These are phyloP conservation scores for Orthosia incerta DNA, from an alignment of 2,888 invertebrate genomes.

Conservation along the genomic window DNA sequence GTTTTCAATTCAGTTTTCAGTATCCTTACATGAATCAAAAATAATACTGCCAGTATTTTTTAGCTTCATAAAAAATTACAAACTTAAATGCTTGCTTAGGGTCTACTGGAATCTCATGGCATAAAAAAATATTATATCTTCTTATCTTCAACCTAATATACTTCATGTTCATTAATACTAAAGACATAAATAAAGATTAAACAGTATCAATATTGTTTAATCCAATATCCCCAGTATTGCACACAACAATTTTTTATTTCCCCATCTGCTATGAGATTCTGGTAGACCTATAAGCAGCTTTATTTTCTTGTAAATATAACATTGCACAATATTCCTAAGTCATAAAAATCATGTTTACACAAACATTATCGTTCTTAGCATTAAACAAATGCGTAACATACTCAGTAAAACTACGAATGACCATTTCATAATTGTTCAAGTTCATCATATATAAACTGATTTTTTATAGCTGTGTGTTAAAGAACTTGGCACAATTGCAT, in stretches of 20 bases:
- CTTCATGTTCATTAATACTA: too few species aligned
- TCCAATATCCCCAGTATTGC: too few species aligned
- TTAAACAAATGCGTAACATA: slow-evolving; percentile 41
- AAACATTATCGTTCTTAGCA: slow-evolving; percentile 31
- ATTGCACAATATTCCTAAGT: background rate
- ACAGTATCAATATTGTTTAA: too few species aligned
- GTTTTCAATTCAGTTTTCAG: background rate
- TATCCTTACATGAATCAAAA: background rate
- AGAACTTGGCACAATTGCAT: slow-evolving; percentile 69
- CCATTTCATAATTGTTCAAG: slow-evolving; percentile 65
- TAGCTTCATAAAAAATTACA: background rate
- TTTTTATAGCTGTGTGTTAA: slow-evolving; percentile 61
- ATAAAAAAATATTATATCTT: too few species aligned
- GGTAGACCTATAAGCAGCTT: background rate
- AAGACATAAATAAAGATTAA: too few species aligned
- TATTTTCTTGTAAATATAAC: background rate
- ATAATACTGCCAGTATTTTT: background rate
- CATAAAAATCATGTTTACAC: slow-evolving; percentile 18
- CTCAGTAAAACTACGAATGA: slow-evolving; percentile 33
- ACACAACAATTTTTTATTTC: too few species aligned
- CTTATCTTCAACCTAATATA: too few species aligned
- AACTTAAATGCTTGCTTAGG: background rate
- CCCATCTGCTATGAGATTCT: too few species aligned
- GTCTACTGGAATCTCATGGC: too few species aligned
- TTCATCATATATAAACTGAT: slow-evolving; percentile 45